Conservation (phyloP, 2,113 vertebrate species). For the Cyprinodon tularosa region DNA sequence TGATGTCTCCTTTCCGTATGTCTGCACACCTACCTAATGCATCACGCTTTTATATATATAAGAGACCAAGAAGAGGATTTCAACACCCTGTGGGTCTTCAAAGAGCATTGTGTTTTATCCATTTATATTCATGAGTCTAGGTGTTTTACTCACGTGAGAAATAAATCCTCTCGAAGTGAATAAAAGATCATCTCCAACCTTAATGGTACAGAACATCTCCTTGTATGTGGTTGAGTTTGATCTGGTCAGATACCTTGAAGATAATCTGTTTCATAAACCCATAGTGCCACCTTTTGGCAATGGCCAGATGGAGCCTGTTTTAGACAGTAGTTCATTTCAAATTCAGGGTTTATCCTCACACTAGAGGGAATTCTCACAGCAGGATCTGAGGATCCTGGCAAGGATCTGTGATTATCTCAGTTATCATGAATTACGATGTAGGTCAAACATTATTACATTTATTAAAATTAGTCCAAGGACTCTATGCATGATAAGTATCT, state of each 20-base stretch:
- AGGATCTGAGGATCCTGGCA: slow-evolving; percentile 30
- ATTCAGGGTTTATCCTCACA: slow-evolving; percentile 4
- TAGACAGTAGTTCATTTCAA: neutral
- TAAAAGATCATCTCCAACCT: neutral
- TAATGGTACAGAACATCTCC: slow-evolving; percentile 5
- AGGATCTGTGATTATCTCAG: slow-evolving; percentile 23
- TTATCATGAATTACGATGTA: slow-evolving; percentile 16
- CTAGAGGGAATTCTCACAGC: slow-evolving; percentile 16
- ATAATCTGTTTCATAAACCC: slow-evolving; percentile 17
- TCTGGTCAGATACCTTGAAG: neutral
- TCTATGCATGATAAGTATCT: slow-evolving; percentile 3
- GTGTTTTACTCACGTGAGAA: neutral
- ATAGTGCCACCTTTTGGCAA: slow-evolving; percentile 64
- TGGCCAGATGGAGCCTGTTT: neutral
- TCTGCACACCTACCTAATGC: slow-evolving; percentile 37
- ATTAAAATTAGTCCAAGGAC: slow-evolving; percentile 21
- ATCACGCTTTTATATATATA: slow-evolving; percentile 7
- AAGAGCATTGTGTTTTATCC: slow-evolving; percentile 10
- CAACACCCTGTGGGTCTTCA: slow-evolving; percentile 3
- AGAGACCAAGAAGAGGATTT: slow-evolving; percentile 12
- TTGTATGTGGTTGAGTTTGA: neutral
- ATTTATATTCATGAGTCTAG: slow-evolving; percentile 25
- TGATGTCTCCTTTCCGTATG: slow-evolving; percentile 30
- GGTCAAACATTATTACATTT: slow-evolving; percentile 11
- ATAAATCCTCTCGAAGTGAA: neutral